Base-by-base conservation (phyloP, 2,888 invertebrate genomes). In the Chrysopilus asiliformis region DNA sequence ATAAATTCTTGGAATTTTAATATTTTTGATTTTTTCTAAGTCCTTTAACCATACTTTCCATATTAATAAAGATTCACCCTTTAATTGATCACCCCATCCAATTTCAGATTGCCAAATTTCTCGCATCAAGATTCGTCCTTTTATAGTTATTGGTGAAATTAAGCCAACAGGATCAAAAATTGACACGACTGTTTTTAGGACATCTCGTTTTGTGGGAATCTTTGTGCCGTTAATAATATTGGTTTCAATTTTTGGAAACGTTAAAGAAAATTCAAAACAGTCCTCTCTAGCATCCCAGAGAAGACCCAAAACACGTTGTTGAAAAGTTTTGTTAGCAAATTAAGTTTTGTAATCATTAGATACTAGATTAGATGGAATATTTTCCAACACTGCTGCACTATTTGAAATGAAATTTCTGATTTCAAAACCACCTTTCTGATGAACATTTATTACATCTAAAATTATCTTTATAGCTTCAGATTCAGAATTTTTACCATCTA, bases 121-220 rank as follows among this genome's bases (percentile, higher is more conserved):
- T 17, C 22, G 36, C 27, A 40, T 17, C 9, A 40, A 20, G 17
- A 40, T 36, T 32, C 32, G 4, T 4, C 36, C 36, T 22, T 30
- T 32, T n/a, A 40, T 36, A 9, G 32, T 27, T 13, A 40, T 26
- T 10, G n/a, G 32, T 13, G 40, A 26, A 16, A 40, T 26, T 15
- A 40, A 25, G 8, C 40, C 40, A 12, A 40, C 9, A n/a, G 40
- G 40, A 32, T 40, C 40, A 16, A 31, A 40, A 3, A 36, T 8
- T 6, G 33, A 34, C 15, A 14, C 9, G 2, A 29, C 34, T 7
- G 37, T 34, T 2, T 34, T 32, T 8, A 42, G 9, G 3, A 38
- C 14, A 17, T 43, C 40, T 25, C 42, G 26, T 20, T 42, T 42
- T 9, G 36, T 41, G 18, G 39, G 41, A 15, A 28, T 13, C 4